Base-by-base conservation (phyloP, 2,888 invertebrate genomes). In the Lochmaea capreae region DNA sequence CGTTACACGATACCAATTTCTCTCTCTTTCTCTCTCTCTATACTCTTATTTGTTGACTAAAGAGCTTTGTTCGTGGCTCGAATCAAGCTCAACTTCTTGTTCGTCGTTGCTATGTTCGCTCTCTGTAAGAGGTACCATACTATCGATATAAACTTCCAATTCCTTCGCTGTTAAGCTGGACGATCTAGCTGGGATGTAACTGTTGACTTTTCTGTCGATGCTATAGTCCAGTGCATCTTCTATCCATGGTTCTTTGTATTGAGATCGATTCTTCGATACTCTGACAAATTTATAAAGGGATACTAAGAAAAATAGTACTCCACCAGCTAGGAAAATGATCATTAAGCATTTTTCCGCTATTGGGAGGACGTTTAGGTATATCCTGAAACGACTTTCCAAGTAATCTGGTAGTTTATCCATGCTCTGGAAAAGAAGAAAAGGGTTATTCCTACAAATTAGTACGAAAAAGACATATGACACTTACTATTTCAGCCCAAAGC, bases 401-500 rank as follows among this genome's bases (percentile, higher is more conserved):
- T 86, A 84, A 1, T 90, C 87, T 0, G 95, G 93, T 3, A 95
- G 88, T 3, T 89, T 87, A 81, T 91, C 89, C 92, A 95, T 91
- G 82, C 92, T 90, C 95, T 95, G 90, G 87, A 88, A 82, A 78
- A 67, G 83, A 80, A 78, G 2, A 58, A 39, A 61, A 39, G n/a
- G 0, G 10, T 18, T 46, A 9, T 3, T 22, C 0, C 46, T 4
- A 65, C 16, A 10, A 18, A 65, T 43, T 14, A 5, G n/a, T n/a
- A n/a, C n/a, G n/a, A n/a, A n/a, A n/a, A n/a, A n/a, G 10, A n/a
- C 22, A 0, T n/a, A 58, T 43, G n/a, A 5, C 83, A 92, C 95
- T 94, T 90, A 96, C 96, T 84, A 95, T 95, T 90, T 96, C 96
- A 79, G 95, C 95, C 96, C 96, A 97, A 4, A 96, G 88, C 84